phyloP scores from a whole-genome alignment of 2,113 vertebrate species.

The Jaculus jaculus region DNA sequence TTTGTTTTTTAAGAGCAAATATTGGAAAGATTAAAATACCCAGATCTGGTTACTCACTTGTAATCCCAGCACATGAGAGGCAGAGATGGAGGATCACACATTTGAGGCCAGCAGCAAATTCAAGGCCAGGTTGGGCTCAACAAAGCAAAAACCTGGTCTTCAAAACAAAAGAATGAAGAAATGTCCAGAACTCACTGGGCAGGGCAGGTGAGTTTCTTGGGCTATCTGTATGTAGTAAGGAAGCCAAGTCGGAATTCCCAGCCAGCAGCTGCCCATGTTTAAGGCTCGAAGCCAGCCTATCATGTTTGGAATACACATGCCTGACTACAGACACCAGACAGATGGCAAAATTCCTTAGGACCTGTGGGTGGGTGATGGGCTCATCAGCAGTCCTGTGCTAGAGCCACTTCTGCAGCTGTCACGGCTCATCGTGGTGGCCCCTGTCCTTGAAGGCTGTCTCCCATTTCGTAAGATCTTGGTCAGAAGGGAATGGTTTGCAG shows the following conservation, averaged over 20 bases:
- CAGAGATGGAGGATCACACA: too few species aligned
- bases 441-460: neutral
- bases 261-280: neutral
- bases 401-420: neutral
- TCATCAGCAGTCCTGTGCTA: neutral
- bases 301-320: neutral
- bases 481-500: neutral
- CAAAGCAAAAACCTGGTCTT: too few species aligned
- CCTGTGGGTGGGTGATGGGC: neutral
- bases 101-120: too few species aligned
- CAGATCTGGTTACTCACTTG: neutral
- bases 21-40: neutral
- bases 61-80: neutral
- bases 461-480: neutral
- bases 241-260: neutral
- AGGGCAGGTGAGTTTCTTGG: neutral
- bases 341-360: neutral
- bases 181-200: neutral
- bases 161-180: neutral
- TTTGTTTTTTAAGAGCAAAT: conserved; percentile 1
- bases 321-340: neutral
- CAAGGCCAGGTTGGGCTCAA: too few species aligned
- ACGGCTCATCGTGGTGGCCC: neutral
- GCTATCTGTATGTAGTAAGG: too few species aligned
- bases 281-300: neutral